These are phyloP conservation scores for Macropus fuliginosus DNA, from an alignment of 2,797 vertebrate species.

Conservation along the genomic window DNA sequence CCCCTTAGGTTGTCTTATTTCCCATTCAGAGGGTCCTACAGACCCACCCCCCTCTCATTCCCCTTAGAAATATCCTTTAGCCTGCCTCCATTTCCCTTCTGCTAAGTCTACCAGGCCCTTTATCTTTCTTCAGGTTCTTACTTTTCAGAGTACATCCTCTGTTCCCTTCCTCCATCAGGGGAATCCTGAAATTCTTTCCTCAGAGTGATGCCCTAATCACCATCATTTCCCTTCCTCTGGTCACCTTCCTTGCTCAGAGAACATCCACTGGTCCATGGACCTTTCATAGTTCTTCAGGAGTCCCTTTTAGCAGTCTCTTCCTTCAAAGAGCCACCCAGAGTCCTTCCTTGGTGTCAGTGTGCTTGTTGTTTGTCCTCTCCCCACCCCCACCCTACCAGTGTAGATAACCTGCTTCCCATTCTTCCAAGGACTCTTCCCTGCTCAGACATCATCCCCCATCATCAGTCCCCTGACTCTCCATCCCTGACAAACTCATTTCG, in stretches of 20 bases:
- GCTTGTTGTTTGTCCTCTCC: constrained; percentile 8
- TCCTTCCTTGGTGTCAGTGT: constrained; percentile 20
- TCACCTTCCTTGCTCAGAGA: not conserved
- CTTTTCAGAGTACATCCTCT: constrained; percentile 8
- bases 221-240: not conserved
- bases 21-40: not conserved
- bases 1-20: not conserved
- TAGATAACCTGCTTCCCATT: constrained; percentile 48
- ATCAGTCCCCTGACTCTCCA: not conserved
- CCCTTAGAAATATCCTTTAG: not conserved
- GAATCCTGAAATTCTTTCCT: not conserved
- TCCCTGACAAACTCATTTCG: not conserved
- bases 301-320: constrained; percentile 2
- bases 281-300: not conserved
- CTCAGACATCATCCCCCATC: not conserved
- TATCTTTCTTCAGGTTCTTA: constrained; percentile 3
- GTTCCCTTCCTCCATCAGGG: constrained; percentile 17
- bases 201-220: not conserved
- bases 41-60: not conserved
- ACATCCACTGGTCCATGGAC: not conserved
- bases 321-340: constrained; percentile 41
- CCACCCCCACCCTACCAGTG: constrained; percentile 19
- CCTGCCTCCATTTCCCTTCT: not conserved
- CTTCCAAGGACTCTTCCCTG: not conserved
- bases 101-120: not conserved